Percentiles rank a stretch among this genome's conserved stretches.
Conservation (phyloP, 37 sponge, comb jelly and placozoan genomes). For the Chondrosia reniformis region DNA sequence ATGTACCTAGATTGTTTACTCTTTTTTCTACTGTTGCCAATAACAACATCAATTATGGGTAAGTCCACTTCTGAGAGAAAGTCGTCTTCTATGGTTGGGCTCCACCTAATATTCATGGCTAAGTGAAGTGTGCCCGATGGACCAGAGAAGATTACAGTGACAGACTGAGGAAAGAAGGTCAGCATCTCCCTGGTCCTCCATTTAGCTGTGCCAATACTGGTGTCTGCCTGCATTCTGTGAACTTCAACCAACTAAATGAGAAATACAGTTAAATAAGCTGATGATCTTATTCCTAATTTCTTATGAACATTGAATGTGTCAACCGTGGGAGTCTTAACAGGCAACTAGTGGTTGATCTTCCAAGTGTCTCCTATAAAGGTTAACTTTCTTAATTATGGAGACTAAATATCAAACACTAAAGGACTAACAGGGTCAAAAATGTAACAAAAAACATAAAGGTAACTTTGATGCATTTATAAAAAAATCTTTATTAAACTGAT, state of each 20-base stretch:
- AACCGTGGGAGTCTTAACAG: no score
- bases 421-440: no score
- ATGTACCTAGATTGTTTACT: not conserved
- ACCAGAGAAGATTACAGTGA: slow-evolving; percentile 18
- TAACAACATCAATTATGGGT: slow-evolving; percentile 22
- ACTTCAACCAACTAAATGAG: slow-evolving; percentile 35
- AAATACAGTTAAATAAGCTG: not conserved
- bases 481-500: no score
- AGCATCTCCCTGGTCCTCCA: slow-evolving; percentile 64
- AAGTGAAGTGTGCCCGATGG: slow-evolving; percentile 34
- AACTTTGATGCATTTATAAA: no score
- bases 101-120: slow-evolving; percentile 58
- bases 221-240: slow-evolving; percentile 58
- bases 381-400: no score
- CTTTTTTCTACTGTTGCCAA: slow-evolving; percentile 21
- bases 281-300: no score
- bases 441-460: no score
- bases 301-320: no score
- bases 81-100: slow-evolving; percentile 63
- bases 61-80: slow-evolving; percentile 54
- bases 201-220: slow-evolving; percentile 43
- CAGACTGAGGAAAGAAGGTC: slow-evolving; percentile 58
- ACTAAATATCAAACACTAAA: no score
- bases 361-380: no score
- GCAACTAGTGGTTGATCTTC: no score